A percentile compares a stretch with the other conserved stretches of the same genome.
phyloP scores from a whole-genome alignment of 2,113 vertebrate genomes.

The Panurus biarmicus region DNA sequence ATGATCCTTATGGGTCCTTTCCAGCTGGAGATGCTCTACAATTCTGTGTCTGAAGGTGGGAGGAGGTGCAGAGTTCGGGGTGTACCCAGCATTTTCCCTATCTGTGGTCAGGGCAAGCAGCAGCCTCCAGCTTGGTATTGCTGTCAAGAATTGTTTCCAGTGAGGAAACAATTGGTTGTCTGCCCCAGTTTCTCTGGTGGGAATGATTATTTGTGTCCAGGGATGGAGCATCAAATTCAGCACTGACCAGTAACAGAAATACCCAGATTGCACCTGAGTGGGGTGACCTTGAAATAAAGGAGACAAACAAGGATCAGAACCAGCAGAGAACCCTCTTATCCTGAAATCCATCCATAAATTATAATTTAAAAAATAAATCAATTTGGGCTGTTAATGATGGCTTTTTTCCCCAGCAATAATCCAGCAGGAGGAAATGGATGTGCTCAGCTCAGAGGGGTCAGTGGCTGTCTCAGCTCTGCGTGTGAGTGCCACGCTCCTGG shows the following conservation, averaged over 20 bases:
- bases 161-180: neutral
- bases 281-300: neutral
- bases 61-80: neutral
- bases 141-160: neutral
- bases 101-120: neutral
- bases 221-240: neutral
- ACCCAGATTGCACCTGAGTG: neutral
- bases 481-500: rapidly evolving
- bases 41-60: neutral
- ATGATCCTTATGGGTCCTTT: neutral
- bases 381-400: neutral
- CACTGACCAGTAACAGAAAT: neutral
- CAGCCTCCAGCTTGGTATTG: neutral
- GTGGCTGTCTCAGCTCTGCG: neutral
- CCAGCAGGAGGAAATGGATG: neutral
- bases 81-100: neutral
- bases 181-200: neutral
- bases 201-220: neutral
- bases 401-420: neutral
- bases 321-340: neutral
- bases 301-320: neutral
- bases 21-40: neutral
- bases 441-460: neutral
- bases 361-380: neutral
- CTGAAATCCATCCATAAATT: neutral